Evolutionary conservation across 2,797 vertebrate genomes (phyloP), one percentile per base, ranked within the genome.

Genomic region (Ceyx erithaca): DNA sequence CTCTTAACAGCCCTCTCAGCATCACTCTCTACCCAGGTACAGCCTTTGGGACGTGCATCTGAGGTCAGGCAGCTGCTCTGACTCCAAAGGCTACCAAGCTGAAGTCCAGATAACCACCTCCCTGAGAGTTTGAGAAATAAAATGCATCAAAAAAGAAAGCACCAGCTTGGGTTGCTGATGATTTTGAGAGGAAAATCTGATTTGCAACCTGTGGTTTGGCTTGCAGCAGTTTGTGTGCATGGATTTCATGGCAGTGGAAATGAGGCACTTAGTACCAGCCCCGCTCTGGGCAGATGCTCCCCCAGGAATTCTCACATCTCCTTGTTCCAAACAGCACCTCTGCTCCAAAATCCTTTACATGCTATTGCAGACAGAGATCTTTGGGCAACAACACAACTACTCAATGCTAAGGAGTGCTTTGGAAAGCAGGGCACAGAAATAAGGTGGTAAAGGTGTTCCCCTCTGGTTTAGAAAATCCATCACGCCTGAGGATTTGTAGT

Each of bases 191-290:
- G 58, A 75, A 85, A 93, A 90, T 71, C 66, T 87, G 69, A 78
- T 90, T 92, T 87, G 68, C 5, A 31, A 40, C 40, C 48, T 85
- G 86, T 85, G 83, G 79, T 89, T 94, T 94, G 81, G 80, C 84
- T 87, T n/a, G 3, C 66, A 75, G 51, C 0, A 0, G 1, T 85
- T 37, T 69, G 66, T 25, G 46, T 22, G 48, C 35, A 30, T 48
- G 62, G 78, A 62, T 82, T 88, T 81, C 61, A 87, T 5, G 79
- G 77, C 30, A 23, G 80, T 61, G 80, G 72, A 92, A 96, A 89
- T 22, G 76, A 87, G 31, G 80, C 48, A 43, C 43, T 69, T 40
- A 13, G 51, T 55, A 71, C 45, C 83, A 40, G 49, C 30, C 40
- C 2, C 0, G 0, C 64, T 75, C 46, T 51, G 51, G 82, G 69